A percentile compares a stretch with the other conserved stretches of the same genome.
These are phyloP conservation scores for Coecobrya sp. DNA, from an alignment of 2,888 invertebrate species.

Conservation along the genomic window DNA sequence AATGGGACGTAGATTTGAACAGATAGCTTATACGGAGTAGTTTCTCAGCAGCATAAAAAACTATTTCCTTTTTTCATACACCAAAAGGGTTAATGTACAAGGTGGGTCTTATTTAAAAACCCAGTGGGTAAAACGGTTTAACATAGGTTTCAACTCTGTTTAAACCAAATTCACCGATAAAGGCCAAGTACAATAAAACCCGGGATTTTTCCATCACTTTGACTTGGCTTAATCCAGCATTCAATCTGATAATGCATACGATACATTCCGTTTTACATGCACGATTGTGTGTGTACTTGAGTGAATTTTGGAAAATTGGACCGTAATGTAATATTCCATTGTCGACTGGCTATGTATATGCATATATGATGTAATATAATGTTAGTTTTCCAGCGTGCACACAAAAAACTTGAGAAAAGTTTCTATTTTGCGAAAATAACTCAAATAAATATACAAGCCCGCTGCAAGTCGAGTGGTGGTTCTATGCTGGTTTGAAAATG, in stretches of 20 bases:
- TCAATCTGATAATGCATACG: neutral
- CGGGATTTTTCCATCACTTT: neutral
- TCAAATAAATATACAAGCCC: neutral
- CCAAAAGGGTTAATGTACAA: too few relatives aligned
- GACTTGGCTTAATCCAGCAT: neutral
- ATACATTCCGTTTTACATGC: too few relatives aligned
- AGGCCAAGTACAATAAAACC: too few relatives aligned
- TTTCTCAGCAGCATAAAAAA: too few relatives aligned
- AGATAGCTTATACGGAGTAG: neutral
- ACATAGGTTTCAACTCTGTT: too few relatives aligned
- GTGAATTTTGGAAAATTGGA: conserved; percentile 1
- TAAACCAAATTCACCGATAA: too few relatives aligned
- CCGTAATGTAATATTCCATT: conserved; percentile 6
- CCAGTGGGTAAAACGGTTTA: too few relatives aligned
- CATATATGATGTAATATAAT: neutral
- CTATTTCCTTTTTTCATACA: too few relatives aligned
- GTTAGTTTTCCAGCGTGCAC: neutral
- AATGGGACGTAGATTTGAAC: too few relatives aligned
- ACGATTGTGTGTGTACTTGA: neutral
- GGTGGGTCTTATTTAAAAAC: too few relatives aligned
- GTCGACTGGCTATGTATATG: neutral
- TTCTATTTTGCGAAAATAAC: neutral
- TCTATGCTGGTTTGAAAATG: neutral
- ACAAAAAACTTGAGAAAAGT: neutral
- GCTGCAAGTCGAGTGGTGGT: neutral